Evolutionary conservation across 2,113 vertebrate species (phyloP).

Genomic region (Corvus moneduloides): DNA sequence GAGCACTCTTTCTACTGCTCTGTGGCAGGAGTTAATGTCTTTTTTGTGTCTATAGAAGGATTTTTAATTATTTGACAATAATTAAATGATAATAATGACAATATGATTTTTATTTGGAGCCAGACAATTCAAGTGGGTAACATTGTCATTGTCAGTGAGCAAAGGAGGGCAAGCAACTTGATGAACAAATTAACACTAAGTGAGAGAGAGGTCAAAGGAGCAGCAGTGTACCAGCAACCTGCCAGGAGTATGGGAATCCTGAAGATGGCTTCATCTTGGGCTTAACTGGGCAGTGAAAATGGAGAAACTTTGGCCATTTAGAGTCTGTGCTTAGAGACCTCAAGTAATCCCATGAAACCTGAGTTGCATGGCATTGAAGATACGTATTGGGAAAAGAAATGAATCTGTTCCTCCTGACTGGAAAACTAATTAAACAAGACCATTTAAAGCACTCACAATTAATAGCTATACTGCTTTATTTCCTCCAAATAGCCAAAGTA

Average conservation of each 20-base stretch:
- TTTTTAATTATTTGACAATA: background rate
- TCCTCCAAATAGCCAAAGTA: background rate
- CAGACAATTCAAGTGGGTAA: background rate
- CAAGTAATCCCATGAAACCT: background rate
- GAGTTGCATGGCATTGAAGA: background rate
- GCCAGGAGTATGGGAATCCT: background rate
- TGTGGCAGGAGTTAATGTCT: background rate
- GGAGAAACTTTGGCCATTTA: background rate
- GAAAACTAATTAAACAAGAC: background rate
- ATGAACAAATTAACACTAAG: background rate
- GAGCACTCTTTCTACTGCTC: background rate
- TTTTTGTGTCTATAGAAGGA: background rate
- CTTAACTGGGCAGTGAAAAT: background rate
- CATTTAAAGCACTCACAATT: background rate
- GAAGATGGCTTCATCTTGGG: background rate
- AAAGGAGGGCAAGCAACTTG: background rate
- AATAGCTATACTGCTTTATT: background rate
- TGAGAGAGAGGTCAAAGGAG: background rate
- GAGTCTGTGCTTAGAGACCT: background rate
- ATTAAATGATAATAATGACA: no score
- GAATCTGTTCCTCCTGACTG: background rate
- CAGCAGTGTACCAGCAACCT: background rate
- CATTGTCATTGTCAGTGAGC: background rate
- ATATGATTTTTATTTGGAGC: background rate
- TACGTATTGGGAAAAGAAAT: background rate